These are phyloP conservation scores for Peribatodes rhomboidaria DNA, from an alignment of 2,888 invertebrate genomes.

Conservation along the genomic window DNA sequence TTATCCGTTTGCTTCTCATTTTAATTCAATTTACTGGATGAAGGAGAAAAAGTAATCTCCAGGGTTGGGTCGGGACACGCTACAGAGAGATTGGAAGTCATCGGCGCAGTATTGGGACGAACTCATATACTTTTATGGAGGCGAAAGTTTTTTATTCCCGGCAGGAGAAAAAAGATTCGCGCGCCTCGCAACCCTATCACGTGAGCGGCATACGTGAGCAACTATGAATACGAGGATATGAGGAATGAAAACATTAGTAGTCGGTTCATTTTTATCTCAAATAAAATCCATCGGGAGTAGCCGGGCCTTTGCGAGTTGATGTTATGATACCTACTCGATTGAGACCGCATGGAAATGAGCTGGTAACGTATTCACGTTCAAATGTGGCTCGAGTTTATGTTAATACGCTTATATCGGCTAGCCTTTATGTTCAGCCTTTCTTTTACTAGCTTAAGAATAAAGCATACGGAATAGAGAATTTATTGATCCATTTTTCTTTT, in stretches of 20 bases:
- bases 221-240: conserved; percentile 69
- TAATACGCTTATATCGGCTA: conserved; percentile 29
- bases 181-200: conserved; percentile 64
- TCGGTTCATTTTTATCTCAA: conserved; percentile 64
- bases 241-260: conserved; percentile 71
- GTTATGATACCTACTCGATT: conserved; percentile 49
- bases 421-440: conserved; percentile 22
- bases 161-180: conserved; percentile 80
- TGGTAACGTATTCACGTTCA: conserved; percentile 42
- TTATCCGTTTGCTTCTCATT: conserved; percentile 83
- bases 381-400: conserved; percentile 32
- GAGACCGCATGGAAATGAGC: conserved; percentile 49
- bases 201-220: conserved; percentile 71
- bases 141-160: conserved; percentile 82
- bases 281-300: conserved; percentile 58
- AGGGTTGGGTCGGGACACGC: conserved; percentile 81
- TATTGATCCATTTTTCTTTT: conserved; percentile 14
- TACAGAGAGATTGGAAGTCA: conserved; percentile 84
- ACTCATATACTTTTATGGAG: conserved; percentile 84
- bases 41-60: conserved; percentile 84
- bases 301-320: conserved; percentile 53
- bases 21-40: conserved; percentile 85
- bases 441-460: conserved; percentile 31
- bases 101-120: conserved; percentile 83
- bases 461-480: conserved; percentile 5